phyloP scores from a whole-genome alignment of 2,888 invertebrate species.

The Xanthia togata region DNA sequence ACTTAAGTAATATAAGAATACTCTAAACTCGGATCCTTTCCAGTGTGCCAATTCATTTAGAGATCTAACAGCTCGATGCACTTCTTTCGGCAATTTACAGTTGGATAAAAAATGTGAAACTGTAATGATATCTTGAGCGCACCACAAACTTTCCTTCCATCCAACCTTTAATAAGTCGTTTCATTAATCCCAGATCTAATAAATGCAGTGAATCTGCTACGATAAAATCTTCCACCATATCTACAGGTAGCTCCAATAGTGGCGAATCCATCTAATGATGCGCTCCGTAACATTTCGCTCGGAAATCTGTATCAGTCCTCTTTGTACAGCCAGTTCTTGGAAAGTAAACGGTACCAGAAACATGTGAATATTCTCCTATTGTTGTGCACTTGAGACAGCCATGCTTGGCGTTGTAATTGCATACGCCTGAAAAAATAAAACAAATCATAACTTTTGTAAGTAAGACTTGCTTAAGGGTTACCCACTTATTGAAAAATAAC shows the following conservation, averaged over 20 bases:
- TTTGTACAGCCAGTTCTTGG: neutral
- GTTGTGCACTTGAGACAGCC: slow-evolving; percentile 3
- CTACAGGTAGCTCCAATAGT: neutral
- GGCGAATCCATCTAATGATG: neutral
- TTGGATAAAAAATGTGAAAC: neutral
- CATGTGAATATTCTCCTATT: neutral
- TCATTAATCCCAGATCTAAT: neutral
- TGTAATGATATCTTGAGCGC: neutral
- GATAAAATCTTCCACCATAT: neutral
- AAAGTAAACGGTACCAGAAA: neutral
- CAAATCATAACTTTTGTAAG: neutral
- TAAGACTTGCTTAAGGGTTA: slow-evolving; percentile 1
- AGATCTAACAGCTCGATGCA: neutral
- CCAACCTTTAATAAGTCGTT: neutral
- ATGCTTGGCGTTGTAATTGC: slow-evolving; percentile 5
- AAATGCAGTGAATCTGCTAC: slow-evolving; percentile 2
- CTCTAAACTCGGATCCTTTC: neutral
- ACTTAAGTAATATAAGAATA: too few species aligned
- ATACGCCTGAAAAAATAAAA: slow-evolving; percentile 9
- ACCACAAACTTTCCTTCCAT: neutral
- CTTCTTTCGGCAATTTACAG: neutral
- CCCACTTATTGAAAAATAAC: neutral
- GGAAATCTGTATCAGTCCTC: neutral
- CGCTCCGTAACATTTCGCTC: neutral
- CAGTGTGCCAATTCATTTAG: neutral